Evolutionary conservation across 2,888 invertebrate species (phyloP), one percentile per base, ranked within the genome.

Genomic region (Alviniconcha strummeri): DNA sequence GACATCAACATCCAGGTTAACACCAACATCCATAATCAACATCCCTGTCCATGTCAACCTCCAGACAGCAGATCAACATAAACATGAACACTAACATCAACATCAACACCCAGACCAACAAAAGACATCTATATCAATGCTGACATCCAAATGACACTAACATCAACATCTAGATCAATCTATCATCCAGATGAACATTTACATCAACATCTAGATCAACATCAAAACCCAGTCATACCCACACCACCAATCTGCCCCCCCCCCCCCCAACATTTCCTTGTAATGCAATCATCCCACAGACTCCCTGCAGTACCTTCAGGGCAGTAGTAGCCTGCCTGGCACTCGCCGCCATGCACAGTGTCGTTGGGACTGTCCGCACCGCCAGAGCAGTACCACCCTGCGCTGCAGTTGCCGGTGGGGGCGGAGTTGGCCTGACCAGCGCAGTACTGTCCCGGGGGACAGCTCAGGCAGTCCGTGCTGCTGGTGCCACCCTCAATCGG

Each of bases 401-500:
- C 88, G n/a, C 85, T 85, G 83, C 92, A 92, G 79, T 89, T 88
- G 17, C 89, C 93, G 8, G 92, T 92, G 17, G 91, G 90, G 17
- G 86, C 87, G 13, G 87, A 80, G 87, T 92, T 92, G 80, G 89
- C 92, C 71, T 88, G 85, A 0, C 92, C 92, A 80, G 90, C 86
- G 85, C 93, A 93, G 87, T 92, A 93, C 84, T 89, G 82, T 17
- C 93, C 93, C 0, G 90, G 91, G 11, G 92, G 90, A 83, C 93
- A 93, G 67, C 84, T 76, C 54, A 89, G 84, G 87, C 93, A 93
- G 86, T 90, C 91, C 11, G 85, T 55, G 5, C 80, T 80, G 2
- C 87, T 85, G 0, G 87, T 89, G 11, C 89, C 89, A 15, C 85
- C 85, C 36, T 86, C 86, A 52, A 83, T 75, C 19, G 91, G 88